These are phyloP conservation scores for Scartelaos histophorus DNA, from an alignment of 2,113 vertebrate genomes.

Conservation along the genomic window DNA sequence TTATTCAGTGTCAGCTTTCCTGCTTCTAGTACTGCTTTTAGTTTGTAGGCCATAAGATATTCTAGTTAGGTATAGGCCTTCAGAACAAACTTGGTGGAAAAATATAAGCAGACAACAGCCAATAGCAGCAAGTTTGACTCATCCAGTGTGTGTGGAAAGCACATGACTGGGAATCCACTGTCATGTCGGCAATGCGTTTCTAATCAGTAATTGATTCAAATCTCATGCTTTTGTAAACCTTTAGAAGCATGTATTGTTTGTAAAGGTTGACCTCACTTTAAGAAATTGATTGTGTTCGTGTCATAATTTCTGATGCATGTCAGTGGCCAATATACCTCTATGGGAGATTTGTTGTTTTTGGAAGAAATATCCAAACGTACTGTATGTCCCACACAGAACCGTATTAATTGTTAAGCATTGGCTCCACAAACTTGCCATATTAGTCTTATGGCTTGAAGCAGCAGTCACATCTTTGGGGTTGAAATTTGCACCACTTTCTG, in stretches of 20 bases:
- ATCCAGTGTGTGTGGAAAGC: slow-evolving; percentile 13
- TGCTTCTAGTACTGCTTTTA: not conserved
- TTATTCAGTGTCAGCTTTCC: slow-evolving; percentile 4
- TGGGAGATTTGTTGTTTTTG: no score
- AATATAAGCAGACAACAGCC: not conserved
- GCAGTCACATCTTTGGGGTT: no score
- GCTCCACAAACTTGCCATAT: no score
- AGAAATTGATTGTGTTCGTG: not conserved
- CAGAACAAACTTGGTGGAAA: not conserved
- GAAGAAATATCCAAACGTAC: no score
- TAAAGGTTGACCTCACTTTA: not conserved
- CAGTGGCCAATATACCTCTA: no score
- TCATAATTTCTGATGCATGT: no score
- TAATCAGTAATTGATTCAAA: slow-evolving; percentile 18
- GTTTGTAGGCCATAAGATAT: not conserved
- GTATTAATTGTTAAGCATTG: no score
- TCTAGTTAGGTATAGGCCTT: not conserved
- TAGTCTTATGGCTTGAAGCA: no score
- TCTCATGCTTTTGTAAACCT: not conserved
- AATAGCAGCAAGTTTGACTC: slow-evolving; percentile 29
- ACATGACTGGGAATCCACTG: slow-evolving; percentile 29
- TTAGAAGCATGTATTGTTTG: not conserved
- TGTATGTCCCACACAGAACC: no score
- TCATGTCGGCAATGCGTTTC: slow-evolving; percentile 10
- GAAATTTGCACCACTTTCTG: no score